phyloP scores from a whole-genome alignment of 1,140 invertebrate genomes.

The Trichonephila clavipes region DNA sequence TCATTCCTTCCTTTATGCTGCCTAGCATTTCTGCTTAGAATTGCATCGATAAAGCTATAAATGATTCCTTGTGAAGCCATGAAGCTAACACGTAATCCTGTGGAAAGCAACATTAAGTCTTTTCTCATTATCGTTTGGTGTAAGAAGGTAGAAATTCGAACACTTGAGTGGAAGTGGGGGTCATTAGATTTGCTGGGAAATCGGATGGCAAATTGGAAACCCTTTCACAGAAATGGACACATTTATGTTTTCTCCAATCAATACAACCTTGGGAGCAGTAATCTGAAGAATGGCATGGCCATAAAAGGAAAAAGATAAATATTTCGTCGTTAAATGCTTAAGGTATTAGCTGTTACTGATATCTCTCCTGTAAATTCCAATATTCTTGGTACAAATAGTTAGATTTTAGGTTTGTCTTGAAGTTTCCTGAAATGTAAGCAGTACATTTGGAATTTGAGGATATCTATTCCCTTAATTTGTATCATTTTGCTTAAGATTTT shows the following conservation, averaged over 20 bases:
- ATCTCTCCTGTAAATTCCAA: no score
- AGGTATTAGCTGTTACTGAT: no score
- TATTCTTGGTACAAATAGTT: no score
- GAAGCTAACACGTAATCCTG: not conserved
- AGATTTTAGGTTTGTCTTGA: no score
- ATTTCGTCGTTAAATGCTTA: no score
- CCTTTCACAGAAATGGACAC: not conserved
- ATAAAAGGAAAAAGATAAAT: not conserved
- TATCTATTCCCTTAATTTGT: no score
- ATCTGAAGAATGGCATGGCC: not conserved
- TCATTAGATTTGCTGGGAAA: slow-evolving; percentile 14
- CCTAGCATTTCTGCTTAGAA: no score
- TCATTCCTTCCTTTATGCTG: no score
- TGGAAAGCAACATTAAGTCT: not conserved
- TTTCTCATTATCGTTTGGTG: not conserved
- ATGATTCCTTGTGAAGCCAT: not conserved
- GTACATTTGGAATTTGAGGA: no score
- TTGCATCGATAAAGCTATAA: not conserved
- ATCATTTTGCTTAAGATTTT: no score
- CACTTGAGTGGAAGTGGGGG: not conserved
- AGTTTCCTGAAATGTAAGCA: no score
- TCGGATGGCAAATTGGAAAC: slow-evolving; percentile 18
- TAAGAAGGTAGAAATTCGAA: not conserved
- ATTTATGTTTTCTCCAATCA: not conserved
- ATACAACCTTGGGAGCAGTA: not conserved